A percentile compares a stretch with the other conserved stretches of the same genome.
Conservation (phyloP, 1,140 invertebrate species). For the Drosophila subpulchrella region DNA sequence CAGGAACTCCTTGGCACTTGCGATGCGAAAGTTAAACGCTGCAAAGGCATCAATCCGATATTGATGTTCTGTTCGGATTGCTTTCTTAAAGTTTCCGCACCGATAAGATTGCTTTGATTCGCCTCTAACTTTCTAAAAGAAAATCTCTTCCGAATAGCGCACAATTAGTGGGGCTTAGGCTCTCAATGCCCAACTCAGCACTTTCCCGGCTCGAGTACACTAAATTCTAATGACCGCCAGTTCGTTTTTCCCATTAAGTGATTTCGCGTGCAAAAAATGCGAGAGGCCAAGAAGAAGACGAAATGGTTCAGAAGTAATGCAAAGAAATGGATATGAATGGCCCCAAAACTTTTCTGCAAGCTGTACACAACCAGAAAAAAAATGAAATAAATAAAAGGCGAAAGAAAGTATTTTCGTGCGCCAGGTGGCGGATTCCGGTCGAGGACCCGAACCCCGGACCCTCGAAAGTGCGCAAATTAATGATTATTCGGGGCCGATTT, state of each 20-base stretch:
- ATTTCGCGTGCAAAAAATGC: conserved; percentile 57
- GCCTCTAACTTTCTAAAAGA: conserved; percentile 10
- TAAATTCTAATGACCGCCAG: conserved; percentile 51
- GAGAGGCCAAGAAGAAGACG: not conserved
- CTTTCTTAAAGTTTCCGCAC: conserved; percentile 19
- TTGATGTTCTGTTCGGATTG: conserved; percentile 16
- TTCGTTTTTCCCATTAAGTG: conserved; percentile 48
- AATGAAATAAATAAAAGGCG: conserved; percentile 44
- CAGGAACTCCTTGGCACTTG: conserved; percentile 19
- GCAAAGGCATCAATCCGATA: conserved; percentile 11
- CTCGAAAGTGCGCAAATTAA: conserved; percentile 67
- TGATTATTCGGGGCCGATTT: conserved; percentile 63
- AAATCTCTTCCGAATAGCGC: conserved; percentile 28
- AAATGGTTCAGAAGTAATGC: conserved; percentile 61
- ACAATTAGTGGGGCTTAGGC: conserved; percentile 34
- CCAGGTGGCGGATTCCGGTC: conserved; percentile 47
- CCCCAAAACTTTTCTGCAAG: conserved; percentile 69
- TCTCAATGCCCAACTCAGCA: conserved; percentile 51
- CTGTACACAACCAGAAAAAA: conserved; percentile 37
- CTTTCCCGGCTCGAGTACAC: conserved; percentile 42
- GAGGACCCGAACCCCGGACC: conserved; percentile 12
- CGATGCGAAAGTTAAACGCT: conserved; percentile 16
- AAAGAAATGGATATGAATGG: conserved; percentile 76
- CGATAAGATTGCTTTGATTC: conserved; percentile 29
- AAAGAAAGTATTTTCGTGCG: conserved; percentile 40